Base-by-base conservation (phyloP, 2,113 vertebrate genomes). In the Paedocypris sp. region DNA sequence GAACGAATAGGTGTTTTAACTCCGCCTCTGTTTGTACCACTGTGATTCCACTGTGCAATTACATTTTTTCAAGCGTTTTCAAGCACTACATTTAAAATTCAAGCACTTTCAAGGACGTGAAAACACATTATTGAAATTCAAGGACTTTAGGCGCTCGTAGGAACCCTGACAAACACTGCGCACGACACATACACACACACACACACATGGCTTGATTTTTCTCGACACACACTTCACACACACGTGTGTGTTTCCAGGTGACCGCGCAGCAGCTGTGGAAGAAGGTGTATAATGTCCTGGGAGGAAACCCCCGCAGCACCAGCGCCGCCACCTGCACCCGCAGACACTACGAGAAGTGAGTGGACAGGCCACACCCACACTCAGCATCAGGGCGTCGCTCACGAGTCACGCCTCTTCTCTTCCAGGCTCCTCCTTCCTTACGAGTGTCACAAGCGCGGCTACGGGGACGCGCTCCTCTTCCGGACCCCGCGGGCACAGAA, bases 251-350 rank as follows among this genome's bases (percentile, higher is more conserved):
- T 18, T 13, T 47, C 2, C 61, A 88, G 86, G 86, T 88, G 10
- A 87, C 85, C 0, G 43, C 78, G 12, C 85, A 85, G 61, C 83
- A 87, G 69, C 43, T 82, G 36, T 88, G 86, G 86, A 88, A 88
- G 39, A 85, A 86, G 6, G 79, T 88, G 8, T 88, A 88, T 72
- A 87, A 87, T 70, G 70, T 62, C 4, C 73, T 87, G 0, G 86
- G 86, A 13, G 86, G 86, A 54, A 87, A 88, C 57, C 85, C 86
- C 1, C 77, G 85, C 1, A 88, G 86, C 67, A 88, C 86, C 0
- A 88, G 86, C 0, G 86, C 86, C 9, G 86, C 86, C 35, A 88
- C 86, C 1, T 88, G 86, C 66, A 88, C 86, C 6, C 83, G 86
- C 33, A 73, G 86, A 39, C 86, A 88, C 73, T 88, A 87, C 1